These are phyloP conservation scores for Tyria jacobaeae DNA, from an alignment of 2,888 invertebrate species.

Conservation along the genomic window DNA sequence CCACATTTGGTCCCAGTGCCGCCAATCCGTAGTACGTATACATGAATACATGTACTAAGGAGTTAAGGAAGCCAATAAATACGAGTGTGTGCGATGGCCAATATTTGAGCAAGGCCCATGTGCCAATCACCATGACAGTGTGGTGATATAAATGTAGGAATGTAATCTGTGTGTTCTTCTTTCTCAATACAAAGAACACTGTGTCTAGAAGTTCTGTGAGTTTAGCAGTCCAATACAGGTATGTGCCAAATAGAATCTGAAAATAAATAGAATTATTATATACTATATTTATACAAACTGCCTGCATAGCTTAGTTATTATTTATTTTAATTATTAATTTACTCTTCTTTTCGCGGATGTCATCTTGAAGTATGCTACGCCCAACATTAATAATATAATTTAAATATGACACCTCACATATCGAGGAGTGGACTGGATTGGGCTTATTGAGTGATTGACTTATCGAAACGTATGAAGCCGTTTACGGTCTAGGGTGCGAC, in stretches of 20 bases:
- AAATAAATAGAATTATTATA: conserved; percentile 55
- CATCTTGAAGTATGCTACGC: no score
- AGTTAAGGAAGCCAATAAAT: conserved; percentile 90
- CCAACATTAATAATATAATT: no score
- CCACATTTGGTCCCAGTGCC: conserved; percentile 90
- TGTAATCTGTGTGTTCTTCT: conserved; percentile 91
- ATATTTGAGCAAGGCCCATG: conserved; percentile 92
- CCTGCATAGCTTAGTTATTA: no score
- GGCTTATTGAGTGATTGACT: no score
- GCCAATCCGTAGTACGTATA: conserved; percentile 93
- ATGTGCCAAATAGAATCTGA: conserved; percentile 79
- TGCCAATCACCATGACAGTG: conserved; percentile 90
- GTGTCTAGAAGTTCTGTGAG: conserved; percentile 92
- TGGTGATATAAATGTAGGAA: conserved; percentile 97
- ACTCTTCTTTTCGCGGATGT: no score
- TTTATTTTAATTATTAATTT: no score
- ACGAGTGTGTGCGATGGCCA: conserved; percentile 91
- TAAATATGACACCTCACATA: no score
- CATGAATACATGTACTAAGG: conserved; percentile 93
- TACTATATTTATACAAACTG: no score
- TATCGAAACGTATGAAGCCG: no score
- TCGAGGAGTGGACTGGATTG: no score
- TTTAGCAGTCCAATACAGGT: conserved; percentile 92
- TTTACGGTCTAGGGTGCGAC: no score
- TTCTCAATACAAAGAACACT: conserved; percentile 95